Conservation (phyloP, 2,113 vertebrate genomes). For the Gallinago media region DNA sequence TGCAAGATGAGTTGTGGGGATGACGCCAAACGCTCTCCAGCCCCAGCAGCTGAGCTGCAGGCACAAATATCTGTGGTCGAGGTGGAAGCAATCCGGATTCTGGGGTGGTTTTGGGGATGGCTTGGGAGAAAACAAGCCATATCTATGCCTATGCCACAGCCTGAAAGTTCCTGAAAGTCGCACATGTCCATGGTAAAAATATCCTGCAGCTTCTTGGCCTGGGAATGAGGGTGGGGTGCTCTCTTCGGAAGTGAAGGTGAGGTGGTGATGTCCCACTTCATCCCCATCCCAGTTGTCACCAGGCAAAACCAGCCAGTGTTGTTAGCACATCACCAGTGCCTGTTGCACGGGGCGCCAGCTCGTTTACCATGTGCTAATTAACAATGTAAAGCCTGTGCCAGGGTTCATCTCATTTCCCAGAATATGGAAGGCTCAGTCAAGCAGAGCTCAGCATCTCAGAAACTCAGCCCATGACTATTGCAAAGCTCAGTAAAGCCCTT, state of each 20-base stretch:
- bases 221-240: background rate
- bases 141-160: background rate
- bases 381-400: background rate
- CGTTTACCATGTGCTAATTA: background rate
- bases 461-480: background rate
- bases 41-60: background rate
- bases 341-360: background rate
- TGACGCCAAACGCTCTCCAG: fast-evolving
- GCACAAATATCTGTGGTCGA: background rate
- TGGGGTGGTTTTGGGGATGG: background rate
- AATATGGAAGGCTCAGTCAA: background rate
- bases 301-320: background rate
- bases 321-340: fast-evolving
- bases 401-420: background rate
- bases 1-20: background rate
- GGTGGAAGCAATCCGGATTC: background rate
- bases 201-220: background rate
- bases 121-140: background rate
- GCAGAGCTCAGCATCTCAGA: background rate
- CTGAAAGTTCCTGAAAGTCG: background rate
- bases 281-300: background rate
- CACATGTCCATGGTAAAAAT: background rate
- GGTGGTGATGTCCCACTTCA: background rate
- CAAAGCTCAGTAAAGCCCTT: background rate
- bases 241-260: fast-evolving